A percentile compares a stretch with the other conserved stretches of the same genome.
Conservation (phyloP, 2,888 invertebrate species). For the Eumacrocentrus americanus region DNA sequence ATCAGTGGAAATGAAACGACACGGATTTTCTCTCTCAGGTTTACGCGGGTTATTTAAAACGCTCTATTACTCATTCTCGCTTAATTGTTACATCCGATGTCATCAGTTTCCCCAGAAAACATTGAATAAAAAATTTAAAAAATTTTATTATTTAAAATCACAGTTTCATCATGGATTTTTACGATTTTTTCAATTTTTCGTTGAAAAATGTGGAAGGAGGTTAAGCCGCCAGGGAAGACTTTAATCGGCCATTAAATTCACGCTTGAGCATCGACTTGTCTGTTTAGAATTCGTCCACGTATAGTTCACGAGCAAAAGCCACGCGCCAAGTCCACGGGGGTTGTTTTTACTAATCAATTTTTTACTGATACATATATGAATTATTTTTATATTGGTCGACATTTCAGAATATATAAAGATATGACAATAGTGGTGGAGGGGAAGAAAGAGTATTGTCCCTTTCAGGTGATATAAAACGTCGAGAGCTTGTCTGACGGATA, state of each 20-base stretch:
- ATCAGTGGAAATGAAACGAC: not conserved
- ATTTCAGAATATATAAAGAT: too few species aligned
- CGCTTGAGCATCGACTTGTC: constrained; percentile 18
- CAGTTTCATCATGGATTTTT: not conserved
- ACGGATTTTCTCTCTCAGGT: too few species aligned
- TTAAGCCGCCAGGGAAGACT: constrained; percentile 13
- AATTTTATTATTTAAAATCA: too few species aligned
- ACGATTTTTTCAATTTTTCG: not conserved
- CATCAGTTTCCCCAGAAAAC: too few species aligned
- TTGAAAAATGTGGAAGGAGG: constrained; percentile 11
- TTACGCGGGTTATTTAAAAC: too few species aligned
- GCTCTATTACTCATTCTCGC: too few species aligned
- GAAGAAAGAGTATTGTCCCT: not conserved
- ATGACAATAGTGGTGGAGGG: not conserved
- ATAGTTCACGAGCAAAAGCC: not conserved
- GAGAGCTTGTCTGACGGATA: not conserved
- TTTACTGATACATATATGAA: too few species aligned
- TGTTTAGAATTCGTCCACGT: constrained; percentile 23
- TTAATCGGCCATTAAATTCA: constrained; percentile 22
- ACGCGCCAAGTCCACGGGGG: constrained; percentile 1
- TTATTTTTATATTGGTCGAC: not conserved
- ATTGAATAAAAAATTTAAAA: not conserved
- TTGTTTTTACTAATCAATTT: not conserved
- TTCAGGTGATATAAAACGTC: constrained; percentile 1
- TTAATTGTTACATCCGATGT: too few species aligned